phyloP scores from a whole-genome alignment of 2,888 invertebrate genomes.

The Drosophila meridionalis region DNA sequence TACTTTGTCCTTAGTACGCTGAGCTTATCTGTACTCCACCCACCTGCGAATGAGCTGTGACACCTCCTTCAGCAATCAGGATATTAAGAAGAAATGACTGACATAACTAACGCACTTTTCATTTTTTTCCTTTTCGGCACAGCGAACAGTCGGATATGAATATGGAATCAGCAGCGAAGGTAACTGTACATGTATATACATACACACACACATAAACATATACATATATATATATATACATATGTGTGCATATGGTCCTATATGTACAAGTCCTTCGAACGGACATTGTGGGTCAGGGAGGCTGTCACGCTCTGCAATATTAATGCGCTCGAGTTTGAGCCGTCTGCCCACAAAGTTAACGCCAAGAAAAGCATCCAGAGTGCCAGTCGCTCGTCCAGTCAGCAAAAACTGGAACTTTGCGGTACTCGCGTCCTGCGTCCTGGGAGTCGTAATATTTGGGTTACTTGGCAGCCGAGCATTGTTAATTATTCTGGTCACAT shows the following conservation, averaged over 20 bases:
- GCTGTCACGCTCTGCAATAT: conserved; percentile 51
- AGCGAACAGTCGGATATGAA: conserved; percentile 12
- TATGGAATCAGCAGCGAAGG: conserved; percentile 15
- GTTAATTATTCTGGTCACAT: conserved; percentile 83
- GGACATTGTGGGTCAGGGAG: conserved; percentile 4
- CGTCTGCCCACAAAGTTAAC: conserved; percentile 46
- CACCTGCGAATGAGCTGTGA: background rate
- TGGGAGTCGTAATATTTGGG: conserved; percentile 63
- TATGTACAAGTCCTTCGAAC: conserved; percentile 1
- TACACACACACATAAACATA: background rate
- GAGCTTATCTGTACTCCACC: background rate
- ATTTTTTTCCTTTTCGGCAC: background rate
- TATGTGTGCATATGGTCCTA: background rate
- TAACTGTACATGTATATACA: background rate
- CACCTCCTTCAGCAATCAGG: conserved; percentile 2
- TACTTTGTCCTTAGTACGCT: background rate
- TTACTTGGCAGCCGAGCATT: conserved; percentile 62
- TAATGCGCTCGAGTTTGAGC: conserved; percentile 42
- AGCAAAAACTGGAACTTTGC: conserved; percentile 22
- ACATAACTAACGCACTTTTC: conserved; percentile 18
- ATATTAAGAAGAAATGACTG: conserved; percentile 4
- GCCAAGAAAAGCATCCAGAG: conserved; percentile 44
- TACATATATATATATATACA: background rate
- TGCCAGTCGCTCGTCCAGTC: conserved; percentile 29
- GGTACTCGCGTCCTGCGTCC: conserved; percentile 24